These are phyloP conservation scores for Cebidichthys violaceus DNA, from an alignment of 2,113 vertebrate species.

Conservation along the genomic window DNA sequence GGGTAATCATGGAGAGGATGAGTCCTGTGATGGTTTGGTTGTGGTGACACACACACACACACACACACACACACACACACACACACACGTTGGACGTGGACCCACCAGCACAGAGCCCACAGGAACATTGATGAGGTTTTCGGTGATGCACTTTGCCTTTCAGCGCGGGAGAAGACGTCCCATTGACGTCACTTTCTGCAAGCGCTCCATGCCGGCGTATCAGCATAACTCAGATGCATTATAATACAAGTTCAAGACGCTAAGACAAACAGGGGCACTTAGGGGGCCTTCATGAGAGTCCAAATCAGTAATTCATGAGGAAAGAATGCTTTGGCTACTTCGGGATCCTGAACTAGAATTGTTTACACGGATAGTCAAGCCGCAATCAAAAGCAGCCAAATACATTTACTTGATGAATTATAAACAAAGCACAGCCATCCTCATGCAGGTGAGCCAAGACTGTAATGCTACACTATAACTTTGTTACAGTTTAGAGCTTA, in stretches of 20 bases:
- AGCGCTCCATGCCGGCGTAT: slow-evolving; percentile 15
- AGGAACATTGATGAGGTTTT: slow-evolving; percentile 64
- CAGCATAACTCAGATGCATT: slow-evolving; percentile 6
- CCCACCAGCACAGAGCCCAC: slow-evolving; percentile 30
- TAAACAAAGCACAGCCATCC: slow-evolving; percentile 6
- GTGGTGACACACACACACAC: slow-evolving; percentile 15
- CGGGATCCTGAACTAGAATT: slow-evolving; percentile 6
- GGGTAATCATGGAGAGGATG: slow-evolving; percentile 57
- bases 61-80: neutral
- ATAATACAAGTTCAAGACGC: slow-evolving; percentile 18
- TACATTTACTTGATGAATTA: slow-evolving; percentile 35
- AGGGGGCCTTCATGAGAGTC: neutral
- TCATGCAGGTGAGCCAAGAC: slow-evolving; percentile 3
- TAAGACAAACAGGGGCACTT: neutral
- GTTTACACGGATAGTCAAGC: slow-evolving; percentile 14
- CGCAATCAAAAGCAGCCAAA: slow-evolving; percentile 29
- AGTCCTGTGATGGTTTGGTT: slow-evolving; percentile 60
- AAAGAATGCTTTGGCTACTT: slow-evolving; percentile 28
- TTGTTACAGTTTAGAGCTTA: slow-evolving; percentile 14
- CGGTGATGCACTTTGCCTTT: slow-evolving; percentile 62
- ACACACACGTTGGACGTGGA: slow-evolving; percentile 33
- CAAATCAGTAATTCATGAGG: slow-evolving; percentile 11
- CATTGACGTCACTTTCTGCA: slow-evolving; percentile 59
- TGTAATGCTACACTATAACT: slow-evolving; percentile 13
- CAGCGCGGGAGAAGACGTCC: slow-evolving; percentile 44